A percentile compares a stretch with the other conserved stretches of the same genome.
Conservation (phyloP, 1,140 invertebrate species). For the Tribolium madens region DNA sequence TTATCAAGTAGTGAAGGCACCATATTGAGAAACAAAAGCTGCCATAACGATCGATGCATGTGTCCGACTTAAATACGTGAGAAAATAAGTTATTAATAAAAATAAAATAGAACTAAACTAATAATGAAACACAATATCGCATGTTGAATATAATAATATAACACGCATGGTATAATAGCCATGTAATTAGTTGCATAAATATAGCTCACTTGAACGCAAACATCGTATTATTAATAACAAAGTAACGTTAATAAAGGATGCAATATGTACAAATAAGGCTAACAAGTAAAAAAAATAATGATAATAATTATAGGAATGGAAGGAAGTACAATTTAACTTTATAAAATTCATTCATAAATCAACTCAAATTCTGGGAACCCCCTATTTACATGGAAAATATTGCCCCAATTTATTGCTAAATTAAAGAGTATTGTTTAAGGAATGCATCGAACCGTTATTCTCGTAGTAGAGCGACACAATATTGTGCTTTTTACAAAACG, state of each 20-base stretch:
- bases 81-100: slow-evolving; percentile 43
- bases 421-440: slow-evolving; percentile 18
- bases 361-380: slow-evolving; percentile 12
- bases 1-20: slow-evolving; percentile 8
- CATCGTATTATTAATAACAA: slow-evolving; percentile 54
- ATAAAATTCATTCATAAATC: slow-evolving; percentile 24
- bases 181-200: slow-evolving; percentile 59
- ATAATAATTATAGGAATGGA: slow-evolving; percentile 45
- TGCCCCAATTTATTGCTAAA: not conserved
- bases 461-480: slow-evolving; percentile 77
- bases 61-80: slow-evolving; percentile 41
- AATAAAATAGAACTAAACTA: slow-evolving; percentile 46
- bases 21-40: not conserved
- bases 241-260: slow-evolving; percentile 47
- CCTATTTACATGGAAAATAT: not conserved
- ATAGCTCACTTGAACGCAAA: slow-evolving; percentile 53
- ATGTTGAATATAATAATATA: slow-evolving; percentile 48
- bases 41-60: slow-evolving; percentile 27
- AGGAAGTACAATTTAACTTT: slow-evolving; percentile 42
- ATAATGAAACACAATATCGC: slow-evolving; percentile 53
- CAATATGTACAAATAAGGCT: slow-evolving; percentile 44
- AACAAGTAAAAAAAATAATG: slow-evolving; percentile 45
- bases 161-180: slow-evolving; percentile 58
- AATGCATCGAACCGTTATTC: slow-evolving; percentile 60
- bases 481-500: slow-evolving; percentile 83